Evolutionary conservation across 2,113 vertebrate genomes (phyloP).

Genomic region (Bungarus multicinctus): DNA sequence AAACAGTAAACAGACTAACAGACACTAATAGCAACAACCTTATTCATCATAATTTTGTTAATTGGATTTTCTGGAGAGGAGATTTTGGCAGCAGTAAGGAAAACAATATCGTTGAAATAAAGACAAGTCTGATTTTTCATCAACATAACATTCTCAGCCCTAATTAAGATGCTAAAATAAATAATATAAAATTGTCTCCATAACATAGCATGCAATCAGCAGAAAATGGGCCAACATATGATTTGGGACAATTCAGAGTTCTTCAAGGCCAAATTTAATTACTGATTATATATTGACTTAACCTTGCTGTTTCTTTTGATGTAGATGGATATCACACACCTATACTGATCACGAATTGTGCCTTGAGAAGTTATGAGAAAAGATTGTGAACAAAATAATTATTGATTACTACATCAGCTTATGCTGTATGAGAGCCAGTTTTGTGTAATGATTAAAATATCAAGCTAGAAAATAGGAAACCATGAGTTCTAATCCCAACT

Average conservation of each 20-base stretch:
- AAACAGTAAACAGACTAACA: background rate
- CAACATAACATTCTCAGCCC: background rate
- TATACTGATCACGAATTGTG: background rate
- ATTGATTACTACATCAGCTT: background rate
- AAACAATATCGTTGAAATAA: background rate
- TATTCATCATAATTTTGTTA: conserved; percentile 24
- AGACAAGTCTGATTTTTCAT: background rate
- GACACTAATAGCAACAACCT: background rate
- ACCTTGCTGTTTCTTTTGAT: no score
- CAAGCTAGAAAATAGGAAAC: no score
- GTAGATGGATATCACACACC: no score
- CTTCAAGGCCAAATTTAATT: background rate
- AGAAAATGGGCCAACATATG: background rate
- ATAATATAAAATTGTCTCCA: background rate
- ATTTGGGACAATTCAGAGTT: background rate
- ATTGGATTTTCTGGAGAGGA: conserved; percentile 7
- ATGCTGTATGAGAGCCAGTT: no score
- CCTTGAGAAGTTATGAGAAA: background rate
- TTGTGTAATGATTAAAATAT: no score
- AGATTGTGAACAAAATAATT: background rate
- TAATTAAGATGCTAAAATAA: conserved; percentile 9
- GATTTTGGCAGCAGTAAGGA: conserved; percentile 6
- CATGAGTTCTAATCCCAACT: no score
- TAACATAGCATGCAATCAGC: background rate
- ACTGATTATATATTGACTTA: background rate